phyloP scores from a whole-genome alignment of 2,888 invertebrate genomes.

The Heteromyza rotundicornis region DNA sequence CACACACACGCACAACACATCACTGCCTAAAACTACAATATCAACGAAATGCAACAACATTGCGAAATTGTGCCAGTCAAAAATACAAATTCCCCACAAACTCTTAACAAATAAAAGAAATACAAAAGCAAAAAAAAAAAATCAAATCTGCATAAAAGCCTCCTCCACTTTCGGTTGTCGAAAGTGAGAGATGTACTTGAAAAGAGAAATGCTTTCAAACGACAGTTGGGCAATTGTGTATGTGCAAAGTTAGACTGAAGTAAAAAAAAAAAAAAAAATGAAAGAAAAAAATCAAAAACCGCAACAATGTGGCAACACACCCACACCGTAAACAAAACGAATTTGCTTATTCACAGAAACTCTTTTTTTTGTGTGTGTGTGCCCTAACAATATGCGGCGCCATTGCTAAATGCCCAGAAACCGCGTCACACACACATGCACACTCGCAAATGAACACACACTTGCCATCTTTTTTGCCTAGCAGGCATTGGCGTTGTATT shows the following conservation, averaged over 20 bases:
- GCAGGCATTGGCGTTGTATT: too few species aligned
- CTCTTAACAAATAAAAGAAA: too few species aligned
- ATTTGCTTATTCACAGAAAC: not conserved
- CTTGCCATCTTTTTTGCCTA: too few species aligned
- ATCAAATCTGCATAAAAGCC: not conserved
- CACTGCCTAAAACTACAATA: not conserved
- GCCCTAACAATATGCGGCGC: not conserved
- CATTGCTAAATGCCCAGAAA: not conserved
- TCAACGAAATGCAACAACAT: not conserved
- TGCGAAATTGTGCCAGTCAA: not conserved
- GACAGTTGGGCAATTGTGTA: not conserved
- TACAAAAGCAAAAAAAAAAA: not conserved
- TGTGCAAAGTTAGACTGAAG: not conserved
- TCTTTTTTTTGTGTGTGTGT: not conserved
- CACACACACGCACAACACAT: not conserved
- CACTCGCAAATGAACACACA: not conserved
- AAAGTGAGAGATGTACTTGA: not conserved
- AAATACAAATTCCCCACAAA: not conserved
- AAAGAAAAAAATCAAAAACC: too few species aligned
- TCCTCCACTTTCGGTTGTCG: not conserved
- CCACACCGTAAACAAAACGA: not conserved
- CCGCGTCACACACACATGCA: not conserved
- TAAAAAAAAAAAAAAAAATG: not conserved
- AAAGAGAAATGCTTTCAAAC: not conserved
- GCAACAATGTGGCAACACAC: not conserved